A percentile compares a stretch with the other conserved stretches of the same genome.
These are phyloP conservation scores for Drosophila sordidapex DNA, from an alignment of 2,888 invertebrate genomes.

Conservation along the genomic window DNA sequence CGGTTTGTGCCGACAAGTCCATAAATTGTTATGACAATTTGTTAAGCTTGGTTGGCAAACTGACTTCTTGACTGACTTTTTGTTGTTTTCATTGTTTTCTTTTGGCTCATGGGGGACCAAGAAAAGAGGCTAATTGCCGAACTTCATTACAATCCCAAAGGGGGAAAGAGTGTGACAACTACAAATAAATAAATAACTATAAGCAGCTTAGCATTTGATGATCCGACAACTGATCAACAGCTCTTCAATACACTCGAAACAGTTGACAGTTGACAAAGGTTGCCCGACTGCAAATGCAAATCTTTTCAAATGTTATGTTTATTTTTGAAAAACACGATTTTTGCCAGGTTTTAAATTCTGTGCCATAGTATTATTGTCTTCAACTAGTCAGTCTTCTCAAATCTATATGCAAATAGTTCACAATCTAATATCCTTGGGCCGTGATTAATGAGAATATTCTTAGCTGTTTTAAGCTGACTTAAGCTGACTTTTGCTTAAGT, in stretches of 20 bases:
- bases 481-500: background rate
- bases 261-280: background rate
- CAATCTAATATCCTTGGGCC: background rate
- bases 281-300: background rate
- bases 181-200: background rate
- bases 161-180: background rate
- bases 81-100: background rate
- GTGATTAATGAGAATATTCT: background rate
- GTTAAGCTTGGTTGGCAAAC: conserved; percentile 30
- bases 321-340: background rate
- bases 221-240: background rate
- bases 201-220: conserved; percentile 5
- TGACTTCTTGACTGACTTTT: background rate
- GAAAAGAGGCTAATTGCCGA: conserved; percentile 35
- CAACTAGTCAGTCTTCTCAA: background rate
- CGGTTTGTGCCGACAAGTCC: conserved; percentile 38
- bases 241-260: background rate
- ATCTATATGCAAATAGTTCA: background rate
- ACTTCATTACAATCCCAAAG: background rate
- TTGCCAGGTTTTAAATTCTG: background rate
- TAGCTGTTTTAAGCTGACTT: background rate
- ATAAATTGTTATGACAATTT: conserved; percentile 71
- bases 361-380: background rate
- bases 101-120: conserved; percentile 24
- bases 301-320: background rate